Evolutionary conservation across 2,797 vertebrate genomes (phyloP).

Genomic region (Acipenser ruthenus): DNA sequence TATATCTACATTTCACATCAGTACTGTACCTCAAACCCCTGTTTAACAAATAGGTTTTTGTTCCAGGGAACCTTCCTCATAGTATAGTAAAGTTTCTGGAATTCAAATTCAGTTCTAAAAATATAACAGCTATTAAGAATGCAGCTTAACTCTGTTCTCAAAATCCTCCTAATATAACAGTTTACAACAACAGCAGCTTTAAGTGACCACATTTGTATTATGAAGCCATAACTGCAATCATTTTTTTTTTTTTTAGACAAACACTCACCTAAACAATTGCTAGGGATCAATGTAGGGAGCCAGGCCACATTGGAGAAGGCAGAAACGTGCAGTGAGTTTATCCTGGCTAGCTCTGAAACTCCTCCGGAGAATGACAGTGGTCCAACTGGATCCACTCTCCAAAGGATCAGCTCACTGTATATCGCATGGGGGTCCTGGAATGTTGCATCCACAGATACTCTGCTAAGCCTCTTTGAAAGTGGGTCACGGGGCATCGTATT

Average conservation of each 20-base stretch:
- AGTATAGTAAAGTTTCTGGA: too few species aligned
- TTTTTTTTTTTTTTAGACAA: conserved; percentile 1
- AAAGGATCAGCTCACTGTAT: conserved; percentile 96
- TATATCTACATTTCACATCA: too few species aligned
- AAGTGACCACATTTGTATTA: background rate
- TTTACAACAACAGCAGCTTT: too few species aligned
- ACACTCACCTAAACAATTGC: conserved; percentile 87
- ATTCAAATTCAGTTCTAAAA: too few species aligned
- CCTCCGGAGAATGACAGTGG: conserved; percentile 91
- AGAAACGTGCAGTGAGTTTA: conserved; percentile 92
- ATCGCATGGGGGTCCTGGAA: conserved; percentile 81
- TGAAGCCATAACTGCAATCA: background rate
- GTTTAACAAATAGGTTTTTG: too few species aligned
- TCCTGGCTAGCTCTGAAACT: conserved; percentile 91
- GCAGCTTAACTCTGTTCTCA: too few species aligned
- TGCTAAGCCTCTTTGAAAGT: conserved; percentile 42
- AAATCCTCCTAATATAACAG: too few species aligned
- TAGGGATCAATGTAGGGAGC: conserved; percentile 90
- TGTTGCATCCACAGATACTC: conserved; percentile 44
- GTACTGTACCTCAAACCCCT: too few species aligned
- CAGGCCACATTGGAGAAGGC: conserved; percentile 96
- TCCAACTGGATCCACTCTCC: conserved; percentile 94
- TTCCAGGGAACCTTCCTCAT: too few species aligned
- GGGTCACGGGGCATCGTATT: conserved; percentile 29
- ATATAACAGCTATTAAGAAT: too few species aligned